Conservation (phyloP, 1,140 invertebrate species). For the Dendrolimus kikuchii region DNA sequence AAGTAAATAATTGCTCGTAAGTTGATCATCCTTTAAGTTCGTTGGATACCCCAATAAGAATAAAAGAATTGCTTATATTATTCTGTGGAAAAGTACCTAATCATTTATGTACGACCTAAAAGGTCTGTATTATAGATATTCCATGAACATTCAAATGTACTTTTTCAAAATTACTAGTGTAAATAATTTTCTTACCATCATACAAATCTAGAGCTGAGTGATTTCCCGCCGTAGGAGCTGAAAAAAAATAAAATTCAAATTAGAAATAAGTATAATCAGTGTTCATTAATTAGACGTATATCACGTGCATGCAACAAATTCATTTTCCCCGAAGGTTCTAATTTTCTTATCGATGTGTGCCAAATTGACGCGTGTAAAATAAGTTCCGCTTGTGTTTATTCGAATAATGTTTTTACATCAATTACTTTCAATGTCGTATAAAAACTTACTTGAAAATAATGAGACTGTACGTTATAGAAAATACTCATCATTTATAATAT, state of each 20-base stretch:
- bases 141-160: no score
- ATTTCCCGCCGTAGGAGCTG: constrained; percentile 56
- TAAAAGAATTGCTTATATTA: no score
- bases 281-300: neutral
- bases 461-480: no score
- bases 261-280: neutral
- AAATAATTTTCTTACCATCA: constrained; percentile 34
- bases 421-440: constrained; percentile 11
- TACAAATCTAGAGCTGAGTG: constrained; percentile 54
- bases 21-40: no score
- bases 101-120: no score
- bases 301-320: constrained; percentile 4
- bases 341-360: constrained; percentile 19
- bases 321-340: constrained; percentile 9
- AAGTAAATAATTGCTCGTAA: no score
- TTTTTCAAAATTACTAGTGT: neutral
- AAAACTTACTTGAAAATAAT: no score
- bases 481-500: neutral
- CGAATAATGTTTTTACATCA: constrained; percentile 12
- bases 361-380: constrained; percentile 17
- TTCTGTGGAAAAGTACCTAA: no score
- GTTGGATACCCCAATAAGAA: no score
- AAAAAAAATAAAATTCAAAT: constrained; percentile 25
- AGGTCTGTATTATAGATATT: no score
- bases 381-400: constrained; percentile 19